These are phyloP conservation scores for Metopolophium dirhodum DNA, from an alignment of 1,140 invertebrate species.

Conservation along the genomic window DNA sequence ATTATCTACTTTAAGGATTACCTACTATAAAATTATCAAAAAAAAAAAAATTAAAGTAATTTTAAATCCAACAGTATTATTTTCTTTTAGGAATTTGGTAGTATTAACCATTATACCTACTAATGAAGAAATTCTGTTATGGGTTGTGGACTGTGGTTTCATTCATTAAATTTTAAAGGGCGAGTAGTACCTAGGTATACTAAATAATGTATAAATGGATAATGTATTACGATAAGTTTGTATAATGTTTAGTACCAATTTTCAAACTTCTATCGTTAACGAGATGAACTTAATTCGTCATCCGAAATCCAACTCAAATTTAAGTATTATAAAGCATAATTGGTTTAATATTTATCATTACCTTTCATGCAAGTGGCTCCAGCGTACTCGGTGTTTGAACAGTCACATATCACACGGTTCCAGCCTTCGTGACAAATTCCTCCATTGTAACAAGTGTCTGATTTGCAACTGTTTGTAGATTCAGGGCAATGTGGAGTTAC, in stretches of 20 bases:
- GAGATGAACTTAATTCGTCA: not conserved
- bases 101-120: not conserved
- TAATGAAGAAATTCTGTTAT: not conserved
- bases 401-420: constrained; percentile 97
- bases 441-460: constrained; percentile 81
- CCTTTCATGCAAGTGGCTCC: constrained; percentile 92
- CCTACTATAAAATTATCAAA: not conserved
- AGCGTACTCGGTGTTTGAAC: constrained; percentile 84
- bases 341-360: constrained; percentile 62
- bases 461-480: constrained; percentile 10
- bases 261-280: not conserved
- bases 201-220: not conserved
- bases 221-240: not conserved
- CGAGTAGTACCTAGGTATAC: not conserved
- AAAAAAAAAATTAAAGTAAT: not conserved
- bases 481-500: constrained; percentile 50
- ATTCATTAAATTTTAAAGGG: not conserved
- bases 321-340: not conserved
- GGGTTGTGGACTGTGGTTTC: not conserved
- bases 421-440: constrained; percentile 92
- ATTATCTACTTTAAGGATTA: not conserved
- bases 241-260: not conserved
- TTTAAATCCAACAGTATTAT: not conserved
- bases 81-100: not conserved
- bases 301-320: not conserved